phyloP scores from a whole-genome alignment of 2,888 invertebrate species.

The Andrena bicolor region DNA sequence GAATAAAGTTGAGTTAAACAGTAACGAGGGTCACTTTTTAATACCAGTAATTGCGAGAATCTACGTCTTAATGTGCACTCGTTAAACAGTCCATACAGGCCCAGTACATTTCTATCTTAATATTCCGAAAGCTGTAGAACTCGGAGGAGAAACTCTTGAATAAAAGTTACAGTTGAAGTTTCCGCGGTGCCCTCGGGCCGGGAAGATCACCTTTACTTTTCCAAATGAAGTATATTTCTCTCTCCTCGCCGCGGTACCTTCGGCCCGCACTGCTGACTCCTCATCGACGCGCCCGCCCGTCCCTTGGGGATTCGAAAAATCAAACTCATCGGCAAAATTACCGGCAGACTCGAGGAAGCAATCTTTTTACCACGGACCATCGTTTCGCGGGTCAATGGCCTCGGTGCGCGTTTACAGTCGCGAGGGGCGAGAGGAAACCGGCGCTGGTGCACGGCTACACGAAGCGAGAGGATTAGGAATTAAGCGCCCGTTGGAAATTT shows the following conservation, averaged over 20 bases:
- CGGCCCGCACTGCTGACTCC: neutral
- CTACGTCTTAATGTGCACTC: neutral
- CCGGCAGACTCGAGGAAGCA: neutral
- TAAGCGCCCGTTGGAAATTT: slow-evolving; percentile 22
- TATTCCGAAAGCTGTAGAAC: neutral
- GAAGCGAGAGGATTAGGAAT: slow-evolving; percentile 14
- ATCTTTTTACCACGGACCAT: neutral
- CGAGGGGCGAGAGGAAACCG: neutral
- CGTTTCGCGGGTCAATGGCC: slow-evolving; percentile 1
- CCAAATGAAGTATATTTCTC: neutral
- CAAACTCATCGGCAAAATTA: neutral
- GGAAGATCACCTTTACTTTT: neutral
- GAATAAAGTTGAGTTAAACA: neutral
- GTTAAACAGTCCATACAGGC: slow-evolving; percentile 3
- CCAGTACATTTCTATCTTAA: neutral
- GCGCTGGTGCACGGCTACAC: neutral
- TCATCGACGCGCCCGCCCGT: neutral
- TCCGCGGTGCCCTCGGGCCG: neutral
- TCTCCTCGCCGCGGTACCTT: neutral
- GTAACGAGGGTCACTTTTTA: neutral
- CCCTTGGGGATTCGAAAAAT: neutral
- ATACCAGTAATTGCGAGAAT: neutral
- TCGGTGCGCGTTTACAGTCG: neutral
- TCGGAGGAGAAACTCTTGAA: neutral
- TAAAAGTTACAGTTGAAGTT: slow-evolving; percentile 1